These are phyloP conservation scores for Maccullochella peelii DNA, from an alignment of 2,113 vertebrate genomes.

Conservation along the genomic window DNA sequence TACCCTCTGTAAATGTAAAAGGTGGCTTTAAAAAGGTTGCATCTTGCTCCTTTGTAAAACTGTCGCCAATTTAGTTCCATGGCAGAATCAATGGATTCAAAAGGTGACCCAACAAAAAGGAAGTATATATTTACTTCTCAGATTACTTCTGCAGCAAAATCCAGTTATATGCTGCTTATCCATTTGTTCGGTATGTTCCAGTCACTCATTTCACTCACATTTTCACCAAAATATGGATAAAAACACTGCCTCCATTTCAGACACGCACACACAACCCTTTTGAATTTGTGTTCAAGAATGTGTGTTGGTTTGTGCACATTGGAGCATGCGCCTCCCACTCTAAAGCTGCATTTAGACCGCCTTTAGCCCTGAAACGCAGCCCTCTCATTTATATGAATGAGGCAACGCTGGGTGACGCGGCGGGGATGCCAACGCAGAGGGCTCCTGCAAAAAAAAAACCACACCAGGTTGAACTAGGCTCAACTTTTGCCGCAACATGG, in stretches of 20 bases:
- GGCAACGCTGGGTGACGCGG: too few species aligned
- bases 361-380: background rate
- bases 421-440: too few species aligned
- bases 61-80: too few species aligned
- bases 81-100: background rate
- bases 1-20: background rate
- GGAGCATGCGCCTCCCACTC: background rate
- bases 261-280: too few species aligned
- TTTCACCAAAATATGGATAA: background rate
- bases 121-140: background rate
- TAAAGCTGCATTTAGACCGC: background rate
- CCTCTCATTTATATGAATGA: too few species aligned
- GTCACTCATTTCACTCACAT: background rate
- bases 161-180: too few species aligned
- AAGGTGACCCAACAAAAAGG: background rate
- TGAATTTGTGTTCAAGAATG: too few species aligned
- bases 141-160: too few species aligned
- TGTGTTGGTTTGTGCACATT: background rate
- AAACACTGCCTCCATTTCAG: background rate
- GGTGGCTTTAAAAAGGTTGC: background rate
- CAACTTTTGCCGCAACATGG: too few species aligned
- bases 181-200: too few species aligned
- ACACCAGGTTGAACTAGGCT: too few species aligned
- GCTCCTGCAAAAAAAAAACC: too few species aligned
- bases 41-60: background rate